Percentiles rank a stretch among this genome's conserved stretches.
These are phyloP conservation scores for Acromyrmex heyeri DNA, from an alignment of 1,140 invertebrate genomes.

Conservation along the genomic window DNA sequence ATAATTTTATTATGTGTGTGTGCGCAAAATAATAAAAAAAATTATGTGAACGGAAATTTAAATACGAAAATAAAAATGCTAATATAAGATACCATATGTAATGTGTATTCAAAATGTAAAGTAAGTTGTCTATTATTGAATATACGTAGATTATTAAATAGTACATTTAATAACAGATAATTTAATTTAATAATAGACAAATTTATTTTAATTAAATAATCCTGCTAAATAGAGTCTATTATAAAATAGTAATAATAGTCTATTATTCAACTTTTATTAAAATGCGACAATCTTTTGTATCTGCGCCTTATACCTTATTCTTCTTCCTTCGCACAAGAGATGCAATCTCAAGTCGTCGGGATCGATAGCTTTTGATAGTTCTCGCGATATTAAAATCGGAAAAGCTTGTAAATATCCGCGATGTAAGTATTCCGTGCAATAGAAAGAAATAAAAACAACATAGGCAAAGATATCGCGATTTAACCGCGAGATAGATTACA, in stretches of 20 bases:
- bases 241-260: not conserved
- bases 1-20: not conserved
- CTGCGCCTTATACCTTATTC: too few relatives aligned
- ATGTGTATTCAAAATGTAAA: not conserved
- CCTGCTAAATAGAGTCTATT: too few relatives aligned
- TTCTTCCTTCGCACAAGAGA: not conserved
- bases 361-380: not conserved
- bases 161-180: too few relatives aligned
- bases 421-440: not conserved
- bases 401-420: not conserved
- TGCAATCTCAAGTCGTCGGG: not conserved
- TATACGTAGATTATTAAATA: too few relatives aligned
- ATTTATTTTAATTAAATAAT: too few relatives aligned
- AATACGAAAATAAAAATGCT: not conserved
- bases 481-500: not conserved
- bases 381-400: constrained; percentile 21
- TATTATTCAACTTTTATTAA: not conserved
- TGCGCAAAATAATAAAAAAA: constrained; percentile 5
- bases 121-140: not conserved
- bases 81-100: not conserved
- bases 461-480: not conserved
- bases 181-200: too few relatives aligned
- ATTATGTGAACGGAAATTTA: not conserved
- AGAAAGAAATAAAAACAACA: not conserved
- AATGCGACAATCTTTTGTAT: not conserved